Base-by-base conservation (phyloP, 2,113 vertebrate genomes). In the Anguilla japonica region DNA sequence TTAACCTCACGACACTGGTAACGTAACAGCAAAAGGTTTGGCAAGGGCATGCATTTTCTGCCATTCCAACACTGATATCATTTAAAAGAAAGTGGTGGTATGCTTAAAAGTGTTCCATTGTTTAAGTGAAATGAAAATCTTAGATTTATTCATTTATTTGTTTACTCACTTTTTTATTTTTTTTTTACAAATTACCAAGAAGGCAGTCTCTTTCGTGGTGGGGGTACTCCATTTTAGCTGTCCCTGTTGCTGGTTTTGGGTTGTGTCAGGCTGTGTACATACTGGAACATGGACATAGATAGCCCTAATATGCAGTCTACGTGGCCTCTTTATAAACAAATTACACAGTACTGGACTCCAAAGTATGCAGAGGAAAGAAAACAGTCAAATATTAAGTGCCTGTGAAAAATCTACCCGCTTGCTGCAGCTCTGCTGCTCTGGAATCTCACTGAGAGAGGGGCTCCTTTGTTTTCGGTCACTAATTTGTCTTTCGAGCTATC, bases 391-490 rank as follows among this genome's bases (percentile, higher is more conserved):
- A 18, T 81, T 79, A 83, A 84, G 26, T 16, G 85, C 50, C 91
- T 86, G 87, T 89, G 86, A 90, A 91, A 86, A 88, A 63, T 80
- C 83, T 91, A 83, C 26, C 53, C 5, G 8, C 85, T 88, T 82
- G 84, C 82, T 82, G 91, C 89, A 90, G 75, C 56, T 91, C 88
- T 88, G 83, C 87, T 86, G 43, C 87, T 92, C 93, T 88, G 92
- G 93, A 95, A 96, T 96, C 94, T 92, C 92, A 93, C 89, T 91
- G 67, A 56, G 46, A 96, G 95, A 97, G 95, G 96, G 91, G 93
- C 88, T 91, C 89, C 96, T 96, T 97, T 97, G 97, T 96, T 90
- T 92, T 83, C 79, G 79, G 85, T 87, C 50, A 91, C 79, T 81
- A 79, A 87, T 87, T 87, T 79, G 89, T 88, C 81, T 46, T 56